Base-by-base conservation (phyloP, 2,797 vertebrate genomes). In the Botia almorhae region DNA sequence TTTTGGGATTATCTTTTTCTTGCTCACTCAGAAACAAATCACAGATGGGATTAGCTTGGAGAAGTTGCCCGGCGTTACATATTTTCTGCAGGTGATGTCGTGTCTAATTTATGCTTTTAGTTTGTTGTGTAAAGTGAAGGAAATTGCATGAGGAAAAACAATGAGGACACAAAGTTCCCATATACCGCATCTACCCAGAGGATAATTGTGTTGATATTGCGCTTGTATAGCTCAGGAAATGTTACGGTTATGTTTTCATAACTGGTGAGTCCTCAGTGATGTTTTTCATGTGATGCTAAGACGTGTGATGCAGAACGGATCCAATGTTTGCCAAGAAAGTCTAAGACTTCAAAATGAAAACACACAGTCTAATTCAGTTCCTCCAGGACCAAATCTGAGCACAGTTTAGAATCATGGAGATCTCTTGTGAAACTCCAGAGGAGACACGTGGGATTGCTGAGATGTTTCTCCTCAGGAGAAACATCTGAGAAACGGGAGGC, bases 1-100 rank as follows among this genome's bases (percentile, higher is more conserved):
- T 68, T 67, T 82, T 26, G 51, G 76, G 75, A 82, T 82, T 78
- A 74, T 50, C 46, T 46, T 50, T 74, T 74, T 74, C 69, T 51
- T 33, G 55, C 68, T 53, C 43, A 60, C 61, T 46, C 64, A 51
- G 51, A 78, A 29, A 78, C 81, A 69, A 77, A 78, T 69, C 69
- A 69, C 70, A 61, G 70, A 78, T 82, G 70, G 61, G 76, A 74
- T 82, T 78, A 82, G 17, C 1, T 12, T 21, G 51, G 74, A 64
- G 50, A 82, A 76, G 68, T 76, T 81, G 65, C 26, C 74, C 48
- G 61, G 7, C 39, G 16, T 19, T 65, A 55, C 56, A 14, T 69
- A 17, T 71, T 64, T 64, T 71, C 53, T 3, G 2, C 51, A 56
- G 23, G 19, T 55, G 69, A 71, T 64, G n/a, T 5, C 46, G 64